phyloP scores from a whole-genome alignment of 2,797 vertebrate species.

The Capromys pilorides region DNA sequence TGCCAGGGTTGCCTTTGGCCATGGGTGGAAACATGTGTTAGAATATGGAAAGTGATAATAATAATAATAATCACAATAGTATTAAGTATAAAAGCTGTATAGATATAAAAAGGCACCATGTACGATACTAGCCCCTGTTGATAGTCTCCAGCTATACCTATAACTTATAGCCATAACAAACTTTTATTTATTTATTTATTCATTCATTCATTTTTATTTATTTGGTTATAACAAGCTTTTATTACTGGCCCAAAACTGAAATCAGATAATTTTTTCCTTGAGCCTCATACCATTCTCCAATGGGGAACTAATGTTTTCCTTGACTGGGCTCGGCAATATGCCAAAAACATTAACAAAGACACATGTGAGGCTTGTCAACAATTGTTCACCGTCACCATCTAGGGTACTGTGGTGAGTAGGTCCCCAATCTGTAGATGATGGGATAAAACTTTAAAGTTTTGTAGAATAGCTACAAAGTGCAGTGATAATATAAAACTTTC shows the following conservation, averaged over 20 bases:
- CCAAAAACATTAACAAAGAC: neutral
- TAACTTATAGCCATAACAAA: neutral
- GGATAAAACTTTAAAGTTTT: neutral
- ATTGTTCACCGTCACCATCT: neutral
- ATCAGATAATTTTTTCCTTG: neutral
- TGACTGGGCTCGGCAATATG: neutral
- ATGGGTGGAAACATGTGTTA: neutral
- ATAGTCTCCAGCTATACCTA: neutral
- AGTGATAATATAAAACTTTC: neutral
- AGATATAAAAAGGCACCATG: neutral
- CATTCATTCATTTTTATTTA: too few relatives aligned
- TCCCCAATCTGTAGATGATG: neutral
- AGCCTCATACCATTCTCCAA: neutral
- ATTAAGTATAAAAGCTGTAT: neutral
- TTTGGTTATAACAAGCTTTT: neutral
- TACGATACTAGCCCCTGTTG: neutral
- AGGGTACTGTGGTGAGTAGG: neutral
- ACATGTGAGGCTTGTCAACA: neutral
- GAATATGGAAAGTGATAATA: neutral
- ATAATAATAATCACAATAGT: neutral
- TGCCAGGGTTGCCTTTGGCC: neutral
- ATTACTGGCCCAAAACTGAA: neutral
- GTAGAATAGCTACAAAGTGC: neutral
- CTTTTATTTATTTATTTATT: neutral
- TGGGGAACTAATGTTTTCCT: neutral